Conservation (phyloP, 2,797 vertebrate species). For the Peromyscus aztecus region DNA sequence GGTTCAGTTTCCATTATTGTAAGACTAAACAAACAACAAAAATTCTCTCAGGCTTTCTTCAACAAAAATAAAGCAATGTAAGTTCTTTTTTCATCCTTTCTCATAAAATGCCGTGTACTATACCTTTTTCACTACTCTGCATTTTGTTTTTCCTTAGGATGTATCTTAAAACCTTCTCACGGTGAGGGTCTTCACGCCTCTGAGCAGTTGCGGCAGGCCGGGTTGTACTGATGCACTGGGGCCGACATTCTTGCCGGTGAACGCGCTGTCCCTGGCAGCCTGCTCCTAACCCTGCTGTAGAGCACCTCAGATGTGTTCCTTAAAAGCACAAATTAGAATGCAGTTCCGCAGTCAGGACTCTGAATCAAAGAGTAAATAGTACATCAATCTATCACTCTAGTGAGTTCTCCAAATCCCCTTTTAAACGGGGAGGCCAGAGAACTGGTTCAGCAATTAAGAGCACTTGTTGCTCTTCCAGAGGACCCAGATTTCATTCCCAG, state of each 20-base stretch:
- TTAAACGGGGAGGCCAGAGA: background rate
- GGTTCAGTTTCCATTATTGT: background rate
- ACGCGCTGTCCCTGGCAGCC: background rate
- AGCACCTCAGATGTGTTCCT: background rate
- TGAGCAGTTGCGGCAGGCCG: too few species aligned
- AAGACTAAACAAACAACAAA: background rate
- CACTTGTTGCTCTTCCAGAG: background rate
- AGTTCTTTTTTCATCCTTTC: background rate
- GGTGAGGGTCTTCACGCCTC: background rate
- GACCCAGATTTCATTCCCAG: background rate
- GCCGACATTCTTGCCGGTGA: background rate
- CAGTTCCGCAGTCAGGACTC: background rate
- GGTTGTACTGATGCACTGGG: fast-evolving
- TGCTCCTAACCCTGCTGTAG: background rate
- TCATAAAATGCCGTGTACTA: background rate
- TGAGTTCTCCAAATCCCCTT: background rate
- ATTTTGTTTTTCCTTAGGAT: background rate
- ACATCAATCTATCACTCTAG: background rate
- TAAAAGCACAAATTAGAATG: background rate
- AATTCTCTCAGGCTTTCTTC: background rate
- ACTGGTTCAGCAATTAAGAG: background rate
- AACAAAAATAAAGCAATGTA: background rate
- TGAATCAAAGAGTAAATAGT: background rate
- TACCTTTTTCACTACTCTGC: background rate
- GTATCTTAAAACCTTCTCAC: background rate